Evolutionary conservation across 2,113 vertebrate genomes (phyloP), one percentile per base, ranked within the genome.

Genomic region (Todiramphus saurophagus): DNA sequence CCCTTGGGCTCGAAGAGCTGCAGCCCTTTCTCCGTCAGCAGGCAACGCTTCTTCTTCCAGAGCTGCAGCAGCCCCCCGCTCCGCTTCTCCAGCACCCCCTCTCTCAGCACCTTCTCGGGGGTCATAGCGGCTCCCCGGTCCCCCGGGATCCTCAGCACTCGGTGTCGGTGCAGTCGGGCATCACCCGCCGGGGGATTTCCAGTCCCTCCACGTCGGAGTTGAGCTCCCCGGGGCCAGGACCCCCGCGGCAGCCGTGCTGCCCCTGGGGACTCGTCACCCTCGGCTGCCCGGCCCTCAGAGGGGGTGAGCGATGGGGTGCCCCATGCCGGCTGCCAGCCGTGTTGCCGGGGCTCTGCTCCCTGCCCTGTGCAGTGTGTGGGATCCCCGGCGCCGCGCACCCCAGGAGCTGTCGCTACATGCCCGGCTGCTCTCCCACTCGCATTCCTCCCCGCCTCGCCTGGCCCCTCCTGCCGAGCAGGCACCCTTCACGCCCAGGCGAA

Each of bases 11-110:
- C 97, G 3, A 97, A 98, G 84, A 99, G 97, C 72, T 98, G 98
- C 97, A 99, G 97, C 19, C 99, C 99, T 51, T 98, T 98, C 77
- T 99, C 99, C 0, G 99, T 98, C 90, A 99, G 98, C 90, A 99
- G 98, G 96, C 99, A 99, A 48, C 98, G 98, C 93, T 99, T 99
- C 91, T 98, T 98, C 97, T 99, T 99, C 99, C 99, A 99, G 76
- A 99, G 98, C 98, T 99, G 99, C 97, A 99, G 98, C 90, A 99
- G 98, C 13, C 99, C 99, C 48, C 99, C 98, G 83, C 99, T 99
- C 94, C 99, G 98, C 97, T 99, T 99, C 98, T 99, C 99, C 98
- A 99, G 91, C 97, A 98, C 89, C 51, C 99, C 99, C 93, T 99
- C 99, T 41, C 98, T 97, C 88, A 99, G 98, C 97, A 98, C 98